These are phyloP conservation scores for Zaprionus lachaisei DNA, from an alignment of 1,140 invertebrate genomes.

Conservation along the genomic window DNA sequence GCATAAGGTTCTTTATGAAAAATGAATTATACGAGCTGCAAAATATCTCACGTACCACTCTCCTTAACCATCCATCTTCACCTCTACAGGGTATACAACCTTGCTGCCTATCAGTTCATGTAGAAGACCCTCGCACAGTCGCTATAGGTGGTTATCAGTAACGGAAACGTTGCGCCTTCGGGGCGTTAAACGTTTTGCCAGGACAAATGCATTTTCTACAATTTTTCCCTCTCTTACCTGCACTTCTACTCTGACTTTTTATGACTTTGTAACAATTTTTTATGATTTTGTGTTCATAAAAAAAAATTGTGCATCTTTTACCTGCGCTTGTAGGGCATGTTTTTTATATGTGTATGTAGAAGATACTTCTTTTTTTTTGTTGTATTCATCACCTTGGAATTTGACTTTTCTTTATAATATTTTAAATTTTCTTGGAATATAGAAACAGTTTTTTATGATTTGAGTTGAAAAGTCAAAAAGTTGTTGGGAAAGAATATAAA, in stretches of 20 bases:
- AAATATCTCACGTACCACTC: too few relatives aligned
- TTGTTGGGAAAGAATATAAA: slow-evolving; percentile 2
- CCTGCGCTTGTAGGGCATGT: slow-evolving; percentile 32
- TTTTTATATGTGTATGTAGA: slow-evolving; percentile 49
- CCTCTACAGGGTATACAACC: slow-evolving; percentile 21
- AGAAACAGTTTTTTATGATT: slow-evolving; percentile 17
- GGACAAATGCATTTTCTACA: slow-evolving; percentile 59
- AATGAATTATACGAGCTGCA: neutral
- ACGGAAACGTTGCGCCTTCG: slow-evolving; percentile 55
- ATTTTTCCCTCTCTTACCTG: slow-evolving; percentile 41
- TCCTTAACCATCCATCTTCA: neutral
- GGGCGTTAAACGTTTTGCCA: slow-evolving; percentile 63
- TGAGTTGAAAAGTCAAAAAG: slow-evolving; percentile 40
- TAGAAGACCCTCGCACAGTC: neutral
- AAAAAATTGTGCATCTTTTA: slow-evolving; percentile 54
- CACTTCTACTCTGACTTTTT: slow-evolving; percentile 68
- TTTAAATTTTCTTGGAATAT: slow-evolving; percentile 51
- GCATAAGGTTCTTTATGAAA: accelerated
- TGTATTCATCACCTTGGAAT: slow-evolving; percentile 58
- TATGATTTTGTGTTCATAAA: slow-evolving; percentile 70
- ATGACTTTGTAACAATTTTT: slow-evolving; percentile 82
- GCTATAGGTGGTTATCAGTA: slow-evolving; percentile 67
- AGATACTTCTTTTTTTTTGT: slow-evolving; percentile 26
- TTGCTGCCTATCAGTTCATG: slow-evolving; percentile 9
- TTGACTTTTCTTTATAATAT: slow-evolving; percentile 80